phyloP scores from a whole-genome alignment of 2,888 invertebrate genomes.

The Folsomia candida region DNA sequence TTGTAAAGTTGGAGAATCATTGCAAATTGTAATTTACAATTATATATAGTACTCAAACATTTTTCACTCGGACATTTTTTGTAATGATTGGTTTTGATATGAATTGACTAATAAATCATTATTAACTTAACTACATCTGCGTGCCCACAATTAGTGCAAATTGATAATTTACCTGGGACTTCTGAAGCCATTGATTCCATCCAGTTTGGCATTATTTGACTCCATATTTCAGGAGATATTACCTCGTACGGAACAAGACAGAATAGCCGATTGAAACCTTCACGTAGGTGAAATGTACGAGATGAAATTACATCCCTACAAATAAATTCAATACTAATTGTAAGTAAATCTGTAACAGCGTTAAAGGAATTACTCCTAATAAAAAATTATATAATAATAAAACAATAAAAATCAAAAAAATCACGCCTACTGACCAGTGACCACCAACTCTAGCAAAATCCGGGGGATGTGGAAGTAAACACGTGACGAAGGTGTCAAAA shows the following conservation, averaged over 20 bases:
- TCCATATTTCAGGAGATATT: slow-evolving; percentile 94
- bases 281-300: slow-evolving; percentile 85
- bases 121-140: too few relatives aligned
- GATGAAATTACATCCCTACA: slow-evolving; percentile 77
- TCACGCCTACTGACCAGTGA: slow-evolving; percentile 68
- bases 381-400: too few relatives aligned
- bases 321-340: slow-evolving; percentile 5
- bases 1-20: too few relatives aligned
- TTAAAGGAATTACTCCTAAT: too few relatives aligned
- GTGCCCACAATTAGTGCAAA: too few relatives aligned
- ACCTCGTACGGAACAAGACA: slow-evolving; percentile 97
- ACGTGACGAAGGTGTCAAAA: slow-evolving; percentile 86
- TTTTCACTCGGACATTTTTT: too few relatives aligned
- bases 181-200: slow-evolving; percentile 94
- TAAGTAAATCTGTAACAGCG: too few relatives aligned
- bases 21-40: too few relatives aligned
- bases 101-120: too few relatives aligned
- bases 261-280: slow-evolving; percentile 89
- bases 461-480: slow-evolving; percentile 91
- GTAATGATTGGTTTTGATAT: too few relatives aligned
- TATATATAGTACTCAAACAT: too few relatives aligned
- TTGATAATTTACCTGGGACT: slow-evolving; percentile 82
- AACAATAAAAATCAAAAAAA: not conserved
- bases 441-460: slow-evolving; percentile 94
- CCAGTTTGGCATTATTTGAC: slow-evolving; percentile 97